Evolutionary conservation across 2,888 invertebrate species (phyloP), one percentile per base, ranked within the genome.

Genomic region (Drosophila hamatofila): DNA sequence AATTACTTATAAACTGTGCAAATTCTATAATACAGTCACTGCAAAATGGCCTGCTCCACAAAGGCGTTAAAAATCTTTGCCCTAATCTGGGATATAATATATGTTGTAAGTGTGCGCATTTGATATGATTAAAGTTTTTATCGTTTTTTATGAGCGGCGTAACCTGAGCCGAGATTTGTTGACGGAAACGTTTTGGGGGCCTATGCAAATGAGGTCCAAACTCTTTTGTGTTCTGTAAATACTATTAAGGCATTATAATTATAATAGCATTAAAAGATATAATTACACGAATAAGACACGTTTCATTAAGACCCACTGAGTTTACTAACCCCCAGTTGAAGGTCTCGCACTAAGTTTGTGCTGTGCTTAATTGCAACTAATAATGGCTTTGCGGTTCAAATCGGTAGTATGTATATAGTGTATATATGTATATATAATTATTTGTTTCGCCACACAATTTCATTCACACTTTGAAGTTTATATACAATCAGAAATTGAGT

Each of bases 41-140:
- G 25, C 7, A 86, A 65, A 64, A 91, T 91, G 91, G 90, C 91
- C 41, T 91, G 91, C 44, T 91, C 91, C 44, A 92, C 92, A 57
- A 85, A 83, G 67, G 57, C 76, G 5, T 72, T 92, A 48, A 91
- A 91, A 82, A 56, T 81, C 7, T 81, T 88, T 54, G 62, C 92
- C 33, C 69, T 91, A 18, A 61, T 90, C 64, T 89, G 88, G 81
- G 91, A 92, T 81, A 72, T 81, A 42, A 76, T 91, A n/a, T 91
- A 90, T 83, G 80, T 81, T 78, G 91, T 92, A 68, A 87, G 91
- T 82, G 49, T 49, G 49, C 18, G 18, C 49, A 49, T 8, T 33
- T 33, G 21, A 49, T 23, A 37, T 33, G 61, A 55, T 52, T 64
- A 65, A 35, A 23, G 35, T 2, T 35, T 52, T 49, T 30, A 21